Evolutionary conservation across 92 coral and sea anemone genomes (phyloP), one percentile per base, ranked within the genome.

Genomic region (Umimayanthus chanpuru): DNA sequence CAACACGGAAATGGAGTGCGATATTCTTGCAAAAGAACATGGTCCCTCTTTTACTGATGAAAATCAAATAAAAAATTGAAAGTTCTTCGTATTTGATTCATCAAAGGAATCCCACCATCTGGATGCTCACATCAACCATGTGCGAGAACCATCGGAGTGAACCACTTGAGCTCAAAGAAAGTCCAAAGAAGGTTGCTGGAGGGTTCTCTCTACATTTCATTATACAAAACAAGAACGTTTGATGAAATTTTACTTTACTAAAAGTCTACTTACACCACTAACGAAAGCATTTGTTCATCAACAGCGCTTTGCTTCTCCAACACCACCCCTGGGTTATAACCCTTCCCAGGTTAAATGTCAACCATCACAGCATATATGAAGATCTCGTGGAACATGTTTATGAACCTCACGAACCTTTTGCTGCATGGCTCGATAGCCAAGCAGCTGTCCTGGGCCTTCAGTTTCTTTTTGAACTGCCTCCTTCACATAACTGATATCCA

Each of bases 41-140:
- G 92, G 92, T 25, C 96, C 96, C 40, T 93, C 96, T 39, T 91
- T 73, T 85, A 86, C 90, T 25, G 92, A 93, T 28, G 81, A 87
- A 23, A 79, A 88, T 9, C 93, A 93, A 77, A 91, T 91, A 20
- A 77, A 86, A 65, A 85, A 91, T 79, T 93, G 92, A 93, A 91
- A 83, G 86, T 91, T 11, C 90, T 93, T 28, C 94, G 91, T 77
- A 88, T 91, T 61, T 88, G 93, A 29, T 93, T 93, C 76, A 83
- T 89, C 79, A 92, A 89, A 73, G 65, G 53, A 75, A 32, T 32
- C 36, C 36, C 36, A 32, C 9, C 25, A 1, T 25, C 50, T 6
- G 3, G 9, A 23, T 32, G 7, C 28, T n/a, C 55, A 5, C 55
- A 7, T 40, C 81, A 20, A 32, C 36, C 36, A 32, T 0, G 36